Conservation (phyloP, 2,113 vertebrate species). For the Gorsachius goisagi region DNA sequence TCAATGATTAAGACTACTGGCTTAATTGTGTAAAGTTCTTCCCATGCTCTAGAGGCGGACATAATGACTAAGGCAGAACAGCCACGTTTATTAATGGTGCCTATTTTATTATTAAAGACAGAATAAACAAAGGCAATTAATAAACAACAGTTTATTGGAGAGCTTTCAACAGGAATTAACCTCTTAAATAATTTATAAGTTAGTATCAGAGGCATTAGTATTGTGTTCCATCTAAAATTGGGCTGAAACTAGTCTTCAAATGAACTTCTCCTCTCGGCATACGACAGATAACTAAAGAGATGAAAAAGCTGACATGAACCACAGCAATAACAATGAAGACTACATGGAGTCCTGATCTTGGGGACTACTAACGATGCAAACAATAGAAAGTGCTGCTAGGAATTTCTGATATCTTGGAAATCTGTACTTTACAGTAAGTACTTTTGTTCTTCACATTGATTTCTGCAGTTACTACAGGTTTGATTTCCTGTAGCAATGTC, state of each 20-base stretch:
- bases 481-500: background rate
- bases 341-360: background rate
- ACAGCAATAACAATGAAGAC: background rate
- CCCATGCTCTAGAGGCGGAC: background rate
- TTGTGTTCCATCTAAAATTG: background rate
- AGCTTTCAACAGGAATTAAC: background rate
- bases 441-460: background rate
- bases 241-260: background rate
- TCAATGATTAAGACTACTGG: background rate
- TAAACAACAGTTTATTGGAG: constrained; percentile 3
- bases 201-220: background rate
- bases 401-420: background rate
- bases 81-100: background rate
- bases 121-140: background rate
- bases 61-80: background rate
- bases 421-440: background rate
- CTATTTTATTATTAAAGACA: constrained; percentile 26
- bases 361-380: background rate
- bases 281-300: background rate
- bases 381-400: background rate
- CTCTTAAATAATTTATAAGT: background rate
- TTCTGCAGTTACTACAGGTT: background rate
- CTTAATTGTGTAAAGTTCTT: background rate
- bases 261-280: background rate
- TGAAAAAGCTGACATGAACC: background rate